Evolutionary conservation across 2,797 vertebrate genomes (phyloP), one percentile per base, ranked within the genome.

Genomic region (Enteromius radiatus): DNA sequence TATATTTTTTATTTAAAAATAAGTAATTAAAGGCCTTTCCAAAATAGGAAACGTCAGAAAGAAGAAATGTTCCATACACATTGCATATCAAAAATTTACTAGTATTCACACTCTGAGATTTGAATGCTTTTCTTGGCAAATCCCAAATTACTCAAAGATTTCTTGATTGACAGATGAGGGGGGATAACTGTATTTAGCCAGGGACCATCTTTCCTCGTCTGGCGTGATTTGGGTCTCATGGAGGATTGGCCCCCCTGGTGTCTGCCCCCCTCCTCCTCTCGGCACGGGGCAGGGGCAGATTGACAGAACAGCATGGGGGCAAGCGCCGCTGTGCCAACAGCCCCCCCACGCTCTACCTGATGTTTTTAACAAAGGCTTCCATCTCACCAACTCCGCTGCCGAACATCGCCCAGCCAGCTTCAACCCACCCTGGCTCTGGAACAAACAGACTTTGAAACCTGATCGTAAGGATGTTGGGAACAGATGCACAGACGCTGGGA

Each of bases 401-500:
- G 17, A 49, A 76, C 4, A 71, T 61, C 83, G 87, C 86, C 88
- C 87, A 86, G 80, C 84, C 84, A 76, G 82, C 83, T 45, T 63
- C 74, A 83, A 75, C 82, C 82, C 83, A 64, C 64, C 81, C 26
- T 67, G 65, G 77, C 88, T 88, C 89, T 86, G 84, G 89, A 91
- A 88, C 76, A 84, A 19, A 77, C 78, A 90, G 76, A 83, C 76
- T 85, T 84, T 89, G 89, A 92, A 90, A 89, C 79, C 78, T 83
- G 87, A 90, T 91, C 89, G 89, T 87, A 87, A 84, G 86, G 88
- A 88, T 80, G 85, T 75, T 67, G 84, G 86, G 83, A 84, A 84
- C 93, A 92, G 92, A 91, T 93, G 92, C 86, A 86, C 84, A 86
- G 91, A 88, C 88, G 85, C 89, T 90, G 87, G 89, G 90, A 91